Conservation (phyloP, 2,888 invertebrate genomes). For the Ormyrus thymus region DNA sequence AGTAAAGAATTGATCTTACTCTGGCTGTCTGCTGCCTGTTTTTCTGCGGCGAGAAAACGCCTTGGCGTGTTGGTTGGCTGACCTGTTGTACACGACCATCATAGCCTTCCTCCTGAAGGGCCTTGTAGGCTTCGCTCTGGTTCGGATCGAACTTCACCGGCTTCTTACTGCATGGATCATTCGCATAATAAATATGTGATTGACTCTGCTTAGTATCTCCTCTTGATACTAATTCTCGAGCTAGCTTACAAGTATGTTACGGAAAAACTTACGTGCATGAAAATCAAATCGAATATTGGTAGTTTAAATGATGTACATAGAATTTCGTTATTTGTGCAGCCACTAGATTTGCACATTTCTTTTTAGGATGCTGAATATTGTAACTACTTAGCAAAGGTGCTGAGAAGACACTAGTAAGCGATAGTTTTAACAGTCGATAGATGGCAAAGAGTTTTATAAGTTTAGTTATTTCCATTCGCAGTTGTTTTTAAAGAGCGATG, state of each 20-base stretch:
- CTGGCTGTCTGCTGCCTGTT: constrained; percentile 66
- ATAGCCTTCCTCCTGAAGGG: constrained; percentile 87
- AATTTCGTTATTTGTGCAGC: too few relatives aligned
- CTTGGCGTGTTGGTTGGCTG: constrained; percentile 83
- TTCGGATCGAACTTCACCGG: constrained; percentile 88
- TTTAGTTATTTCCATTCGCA: constrained; percentile 28
- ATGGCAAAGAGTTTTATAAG: neutral
- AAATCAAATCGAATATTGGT: too few relatives aligned
- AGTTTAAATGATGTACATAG: too few relatives aligned
- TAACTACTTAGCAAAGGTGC: neutral
- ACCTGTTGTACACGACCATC: constrained; percentile 82
- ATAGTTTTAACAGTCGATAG: constrained; percentile 15
- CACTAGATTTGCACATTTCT: too few relatives aligned
- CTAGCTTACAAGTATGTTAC: too few relatives aligned
- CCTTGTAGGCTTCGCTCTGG: constrained; percentile 91
- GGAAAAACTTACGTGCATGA: too few relatives aligned
- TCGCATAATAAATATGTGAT: constrained; percentile 14
- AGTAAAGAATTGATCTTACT: constrained; percentile 4
- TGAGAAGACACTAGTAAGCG: neutral
- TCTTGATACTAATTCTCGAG: too few relatives aligned
- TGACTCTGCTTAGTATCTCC: too few relatives aligned
- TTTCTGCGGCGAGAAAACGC: constrained; percentile 84
- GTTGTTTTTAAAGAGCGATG: constrained; percentile 36
- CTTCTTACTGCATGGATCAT: constrained; percentile 77
- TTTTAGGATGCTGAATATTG: neutral